Percentiles rank a stretch among this genome's conserved stretches.
Evolutionary conservation across 2,888 invertebrate genomes (phyloP).

Genomic region (Trichopria drosophilae): DNA sequence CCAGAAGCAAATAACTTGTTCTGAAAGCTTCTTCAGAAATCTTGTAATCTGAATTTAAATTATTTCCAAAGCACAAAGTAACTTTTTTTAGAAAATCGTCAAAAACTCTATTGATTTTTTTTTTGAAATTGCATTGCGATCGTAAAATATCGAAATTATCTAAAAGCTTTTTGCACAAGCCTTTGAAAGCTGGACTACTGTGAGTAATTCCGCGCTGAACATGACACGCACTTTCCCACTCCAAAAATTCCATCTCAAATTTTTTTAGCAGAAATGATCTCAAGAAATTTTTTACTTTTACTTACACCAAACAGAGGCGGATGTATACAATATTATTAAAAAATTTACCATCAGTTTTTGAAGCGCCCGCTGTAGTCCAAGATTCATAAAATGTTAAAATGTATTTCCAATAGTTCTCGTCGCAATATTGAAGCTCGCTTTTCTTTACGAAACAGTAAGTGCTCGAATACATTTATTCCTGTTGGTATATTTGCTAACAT

Average conservation of each 20-base stretch:
- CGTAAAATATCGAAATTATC: conserved; percentile 16
- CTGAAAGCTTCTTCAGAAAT: conserved; percentile 8
- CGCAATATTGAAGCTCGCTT: no score
- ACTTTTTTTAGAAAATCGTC: conserved; percentile 12
- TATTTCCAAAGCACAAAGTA: conserved; percentile 13
- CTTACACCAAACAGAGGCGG: not conserved
- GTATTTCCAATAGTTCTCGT: no score
- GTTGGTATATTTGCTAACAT: no score
- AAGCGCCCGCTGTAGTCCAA: no score
- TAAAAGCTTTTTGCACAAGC: conserved; percentile 16
- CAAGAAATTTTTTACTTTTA: not conserved
- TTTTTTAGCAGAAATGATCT: not conserved
- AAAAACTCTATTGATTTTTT: conserved; percentile 14
- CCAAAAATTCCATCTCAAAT: conserved; percentile 6
- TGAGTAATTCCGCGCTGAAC: conserved; percentile 13
- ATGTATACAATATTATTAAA: conserved; percentile 9
- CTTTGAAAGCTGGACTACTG: conserved; percentile 12
- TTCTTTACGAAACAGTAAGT: no score
- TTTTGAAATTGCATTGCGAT: not conserved
- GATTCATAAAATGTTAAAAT: no score
- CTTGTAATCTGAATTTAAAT: conserved; percentile 12
- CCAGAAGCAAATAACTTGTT: conserved; percentile 4
- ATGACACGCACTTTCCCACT: conserved; percentile 12
- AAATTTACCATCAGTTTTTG: no score
- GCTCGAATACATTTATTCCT: no score